Conservation (phyloP, 2,797 vertebrate species). For the Monodelphis domestica region DNA sequence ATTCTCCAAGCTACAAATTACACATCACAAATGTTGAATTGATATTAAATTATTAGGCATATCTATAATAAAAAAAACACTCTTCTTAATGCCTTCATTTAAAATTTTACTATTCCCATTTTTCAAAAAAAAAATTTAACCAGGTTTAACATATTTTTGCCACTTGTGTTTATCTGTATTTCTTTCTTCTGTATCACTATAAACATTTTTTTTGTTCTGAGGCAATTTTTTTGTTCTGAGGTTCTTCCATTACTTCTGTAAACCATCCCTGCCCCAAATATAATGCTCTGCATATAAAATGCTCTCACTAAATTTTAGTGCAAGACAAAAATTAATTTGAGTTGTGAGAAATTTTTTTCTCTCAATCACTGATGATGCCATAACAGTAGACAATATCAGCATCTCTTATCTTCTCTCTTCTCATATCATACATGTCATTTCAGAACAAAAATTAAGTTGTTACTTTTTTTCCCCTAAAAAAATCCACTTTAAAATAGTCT, state of each 20-base stretch:
- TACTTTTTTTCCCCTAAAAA: neutral
- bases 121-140: neutral
- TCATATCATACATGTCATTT: neutral
- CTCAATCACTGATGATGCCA: neutral
- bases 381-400: neutral
- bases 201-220: neutral
- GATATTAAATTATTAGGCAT: neutral
- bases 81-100: neutral
- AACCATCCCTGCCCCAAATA: neutral
- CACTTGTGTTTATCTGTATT: neutral
- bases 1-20: neutral
- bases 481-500: neutral
- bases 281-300: neutral
- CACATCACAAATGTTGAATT: neutral
- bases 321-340: neutral
- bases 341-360: neutral
- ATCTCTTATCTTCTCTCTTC: neutral
- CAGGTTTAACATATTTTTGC: neutral
- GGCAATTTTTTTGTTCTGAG: neutral
- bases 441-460: neutral
- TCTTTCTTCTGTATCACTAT: neutral
- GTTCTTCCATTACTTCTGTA: neutral
- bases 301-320: neutral
- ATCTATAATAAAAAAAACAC: neutral
- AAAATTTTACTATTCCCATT: neutral